phyloP scores from a whole-genome alignment of 2,797 vertebrate genomes.

The Moxostoma hubbsi region DNA sequence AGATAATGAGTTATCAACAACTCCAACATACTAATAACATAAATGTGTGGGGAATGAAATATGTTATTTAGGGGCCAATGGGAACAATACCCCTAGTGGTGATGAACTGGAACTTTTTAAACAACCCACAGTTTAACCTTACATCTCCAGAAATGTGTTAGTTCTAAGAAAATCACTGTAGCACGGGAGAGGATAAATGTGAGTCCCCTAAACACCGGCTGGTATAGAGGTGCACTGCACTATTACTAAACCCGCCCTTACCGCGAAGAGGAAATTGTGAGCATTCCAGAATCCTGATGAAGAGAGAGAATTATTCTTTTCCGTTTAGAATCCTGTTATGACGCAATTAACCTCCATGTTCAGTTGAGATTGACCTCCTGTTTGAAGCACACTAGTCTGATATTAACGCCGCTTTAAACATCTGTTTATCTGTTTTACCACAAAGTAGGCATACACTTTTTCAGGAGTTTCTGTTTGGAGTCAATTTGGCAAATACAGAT shows the following conservation, averaged over 20 bases:
- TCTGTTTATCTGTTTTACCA: neutral
- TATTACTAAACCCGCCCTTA: slow-evolving; percentile 68
- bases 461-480: neutral
- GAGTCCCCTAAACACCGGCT: slow-evolving; percentile 3
- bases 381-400: neutral
- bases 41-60: no score
- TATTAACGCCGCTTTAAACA: neutral
- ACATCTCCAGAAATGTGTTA: neutral
- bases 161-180: slow-evolving; percentile 16
- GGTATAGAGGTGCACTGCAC: slow-evolving; percentile 48
- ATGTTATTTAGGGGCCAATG: neutral
- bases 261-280: slow-evolving; percentile 63
- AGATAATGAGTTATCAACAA: neutral
- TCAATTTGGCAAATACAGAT: neutral
- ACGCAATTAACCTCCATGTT: slow-evolving; percentile 12
- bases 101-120: neutral
- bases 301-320: slow-evolving; percentile 20
- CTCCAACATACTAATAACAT: neutral
- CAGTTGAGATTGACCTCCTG: slow-evolving; percentile 1
- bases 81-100: slow-evolving; percentile 3
- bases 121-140: neutral
- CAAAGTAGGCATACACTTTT: neutral
- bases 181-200: slow-evolving; percentile 25
- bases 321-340: neutral
- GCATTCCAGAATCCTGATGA: slow-evolving; percentile 70